A percentile compares a stretch with the other conserved stretches of the same genome.
Evolutionary conservation across 2,797 vertebrate genomes (phyloP).

Genomic region (Podarcis lilfordi): DNA sequence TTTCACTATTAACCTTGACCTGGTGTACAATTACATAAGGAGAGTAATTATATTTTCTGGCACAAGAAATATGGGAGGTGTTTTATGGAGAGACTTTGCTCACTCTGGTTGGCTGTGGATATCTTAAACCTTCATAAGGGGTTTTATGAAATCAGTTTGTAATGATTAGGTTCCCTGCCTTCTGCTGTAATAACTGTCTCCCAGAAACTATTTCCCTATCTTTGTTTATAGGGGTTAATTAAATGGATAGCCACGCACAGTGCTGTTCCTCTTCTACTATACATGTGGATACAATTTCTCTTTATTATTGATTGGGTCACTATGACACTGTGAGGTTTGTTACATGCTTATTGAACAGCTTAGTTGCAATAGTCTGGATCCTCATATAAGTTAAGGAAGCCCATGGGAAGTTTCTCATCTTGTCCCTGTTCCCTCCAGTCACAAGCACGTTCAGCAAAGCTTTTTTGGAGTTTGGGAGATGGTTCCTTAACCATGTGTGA

Average conservation of each 20-base stretch:
- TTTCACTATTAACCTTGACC: constrained; percentile 43
- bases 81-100: constrained; percentile 22
- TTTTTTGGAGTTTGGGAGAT: not conserved
- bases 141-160: not conserved
- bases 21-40: constrained; percentile 19
- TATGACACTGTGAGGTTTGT: constrained; percentile 25
- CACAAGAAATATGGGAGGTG: constrained; percentile 13
- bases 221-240: constrained; percentile 27
- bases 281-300: constrained; percentile 30
- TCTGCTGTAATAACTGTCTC: not conserved
- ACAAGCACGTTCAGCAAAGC: not conserved
- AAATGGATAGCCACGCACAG: constrained; percentile 19
- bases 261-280: constrained; percentile 36
- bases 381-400: not conserved
- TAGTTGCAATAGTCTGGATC: not conserved
- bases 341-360: not conserved
- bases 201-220: not conserved
- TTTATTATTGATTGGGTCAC: constrained; percentile 24
- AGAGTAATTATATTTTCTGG: constrained; percentile 36
- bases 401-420: not conserved
- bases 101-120: constrained; percentile 13
- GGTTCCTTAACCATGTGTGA: not conserved
- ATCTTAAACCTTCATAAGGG: constrained; percentile 7
- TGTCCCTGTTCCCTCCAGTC: not conserved
- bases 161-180: not conserved